A percentile compares a stretch with the other conserved stretches of the same genome.
Evolutionary conservation across 2,888 invertebrate genomes (phyloP).

Genomic region (Congeria kusceri): DNA sequence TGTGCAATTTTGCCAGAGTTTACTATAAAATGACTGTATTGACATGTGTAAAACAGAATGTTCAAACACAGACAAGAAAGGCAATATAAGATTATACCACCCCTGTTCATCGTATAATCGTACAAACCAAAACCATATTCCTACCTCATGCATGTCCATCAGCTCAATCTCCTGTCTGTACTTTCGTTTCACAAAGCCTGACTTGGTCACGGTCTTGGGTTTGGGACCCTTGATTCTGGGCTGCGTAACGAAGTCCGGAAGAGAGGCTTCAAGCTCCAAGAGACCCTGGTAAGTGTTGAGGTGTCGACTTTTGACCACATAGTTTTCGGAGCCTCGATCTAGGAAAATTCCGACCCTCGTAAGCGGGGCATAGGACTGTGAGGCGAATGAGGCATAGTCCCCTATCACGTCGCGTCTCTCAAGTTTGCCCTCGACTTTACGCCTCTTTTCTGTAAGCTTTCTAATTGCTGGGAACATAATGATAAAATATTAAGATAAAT

Average conservation of each 20-base stretch:
- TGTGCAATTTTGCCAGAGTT: no score
- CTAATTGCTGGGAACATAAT: constrained; percentile 79
- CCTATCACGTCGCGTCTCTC: constrained; percentile 81
- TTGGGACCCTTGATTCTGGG: constrained; percentile 84
- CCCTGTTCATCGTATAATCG: no score
- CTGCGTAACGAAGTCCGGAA: constrained; percentile 83
- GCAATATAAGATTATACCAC: no score
- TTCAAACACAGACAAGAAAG: no score
- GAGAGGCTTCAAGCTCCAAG: constrained; percentile 83
- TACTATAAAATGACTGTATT: no score
- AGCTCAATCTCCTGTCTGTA: constrained; percentile 83
- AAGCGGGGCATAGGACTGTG: constrained; percentile 84
- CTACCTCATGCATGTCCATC: constrained; percentile 83
- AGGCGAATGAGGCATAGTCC: constrained; percentile 82
- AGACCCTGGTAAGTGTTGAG: constrained; percentile 84
- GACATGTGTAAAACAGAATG: no score
- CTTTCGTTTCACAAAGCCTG: constrained; percentile 84
- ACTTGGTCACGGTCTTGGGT: constrained; percentile 82
- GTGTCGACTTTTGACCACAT: constrained; percentile 83
- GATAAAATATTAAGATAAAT: no score
- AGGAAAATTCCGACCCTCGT: constrained; percentile 85
- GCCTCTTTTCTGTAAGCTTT: constrained; percentile 82
- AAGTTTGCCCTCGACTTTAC: constrained; percentile 79
- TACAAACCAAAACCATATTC: background rate
- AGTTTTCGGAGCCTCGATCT: constrained; percentile 85